phyloP scores from a whole-genome alignment of 2,113 vertebrate species.

The Sapayoa aenigma region DNA sequence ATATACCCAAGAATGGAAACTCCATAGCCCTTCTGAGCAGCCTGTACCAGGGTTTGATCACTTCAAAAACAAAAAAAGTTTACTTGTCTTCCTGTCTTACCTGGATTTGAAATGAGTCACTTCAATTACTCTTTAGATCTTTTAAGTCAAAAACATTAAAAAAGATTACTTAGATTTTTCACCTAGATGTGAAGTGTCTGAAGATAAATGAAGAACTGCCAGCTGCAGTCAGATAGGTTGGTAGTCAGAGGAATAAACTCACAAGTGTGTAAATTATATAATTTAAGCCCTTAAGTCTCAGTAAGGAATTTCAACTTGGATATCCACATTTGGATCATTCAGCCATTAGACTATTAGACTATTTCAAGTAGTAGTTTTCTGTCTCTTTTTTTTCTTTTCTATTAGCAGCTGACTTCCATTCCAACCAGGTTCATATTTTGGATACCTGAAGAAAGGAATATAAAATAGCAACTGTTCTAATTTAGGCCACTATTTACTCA shows the following conservation, averaged over 20 bases:
- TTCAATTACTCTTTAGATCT: not conserved
- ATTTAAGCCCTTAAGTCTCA: not conserved
- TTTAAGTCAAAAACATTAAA: not conserved
- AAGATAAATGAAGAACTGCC: not conserved
- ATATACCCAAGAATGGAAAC: not conserved
- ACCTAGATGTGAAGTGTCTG: not conserved
- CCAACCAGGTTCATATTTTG: not conserved
- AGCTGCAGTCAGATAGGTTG: not conserved
- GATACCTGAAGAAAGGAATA: not conserved
- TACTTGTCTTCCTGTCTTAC: not conserved
- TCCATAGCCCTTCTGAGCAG: not conserved
- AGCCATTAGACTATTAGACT: not conserved
- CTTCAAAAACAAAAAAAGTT: not conserved
- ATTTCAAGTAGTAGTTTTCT: not conserved
- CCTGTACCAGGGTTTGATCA: not conserved
- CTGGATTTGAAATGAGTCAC: not conserved
- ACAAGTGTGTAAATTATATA: not conserved
- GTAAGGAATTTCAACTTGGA: not conserved
- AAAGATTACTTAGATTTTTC: not conserved
- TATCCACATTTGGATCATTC: not conserved
- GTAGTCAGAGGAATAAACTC: not conserved
- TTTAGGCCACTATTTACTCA: not conserved
- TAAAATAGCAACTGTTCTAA: not conserved
- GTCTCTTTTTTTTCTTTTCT: accelerated
- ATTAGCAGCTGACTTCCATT: not conserved